Evolutionary conservation across 2,888 invertebrate species (phyloP).

Genomic region (Onthophagus sagittarius): DNA sequence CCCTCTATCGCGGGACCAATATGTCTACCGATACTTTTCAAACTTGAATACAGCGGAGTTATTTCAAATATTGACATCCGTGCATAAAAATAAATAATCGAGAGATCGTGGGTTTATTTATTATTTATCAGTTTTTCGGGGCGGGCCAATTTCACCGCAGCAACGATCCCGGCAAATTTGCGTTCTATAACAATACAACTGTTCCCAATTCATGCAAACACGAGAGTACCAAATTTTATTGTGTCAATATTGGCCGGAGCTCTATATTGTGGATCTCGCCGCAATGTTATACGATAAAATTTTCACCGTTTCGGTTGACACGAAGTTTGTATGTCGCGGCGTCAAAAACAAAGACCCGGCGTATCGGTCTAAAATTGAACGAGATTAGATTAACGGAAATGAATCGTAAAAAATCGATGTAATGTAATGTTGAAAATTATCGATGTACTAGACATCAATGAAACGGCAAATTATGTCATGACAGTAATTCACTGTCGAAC

Average conservation of each 20-base stretch:
- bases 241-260: slow-evolving; percentile 2
- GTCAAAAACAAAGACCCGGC: no score
- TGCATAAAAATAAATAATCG: neutral
- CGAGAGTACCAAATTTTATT: slow-evolving; percentile 11
- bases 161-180: slow-evolving; percentile 8
- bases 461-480: neutral
- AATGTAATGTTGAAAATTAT: neutral
- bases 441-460: neutral
- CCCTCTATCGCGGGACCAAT: neutral
- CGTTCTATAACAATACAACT: slow-evolving; percentile 8
- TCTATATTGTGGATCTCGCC: neutral
- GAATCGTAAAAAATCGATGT: no score
- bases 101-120: slow-evolving; percentile 2
- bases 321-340: neutral
- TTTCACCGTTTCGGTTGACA: neutral
- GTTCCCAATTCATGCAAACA: slow-evolving; percentile 9
- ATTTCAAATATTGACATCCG: neutral
- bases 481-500: neutral
- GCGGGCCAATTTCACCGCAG: neutral
- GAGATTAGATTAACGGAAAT: no score
- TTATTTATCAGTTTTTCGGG: slow-evolving; percentile 9
- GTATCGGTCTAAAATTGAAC: no score
- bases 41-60: neutral
- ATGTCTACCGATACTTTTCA: neutral
- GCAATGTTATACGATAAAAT: slow-evolving; percentile 1